phyloP scores from a whole-genome alignment of 2,888 invertebrate genomes.

The Oithona nana region DNA sequence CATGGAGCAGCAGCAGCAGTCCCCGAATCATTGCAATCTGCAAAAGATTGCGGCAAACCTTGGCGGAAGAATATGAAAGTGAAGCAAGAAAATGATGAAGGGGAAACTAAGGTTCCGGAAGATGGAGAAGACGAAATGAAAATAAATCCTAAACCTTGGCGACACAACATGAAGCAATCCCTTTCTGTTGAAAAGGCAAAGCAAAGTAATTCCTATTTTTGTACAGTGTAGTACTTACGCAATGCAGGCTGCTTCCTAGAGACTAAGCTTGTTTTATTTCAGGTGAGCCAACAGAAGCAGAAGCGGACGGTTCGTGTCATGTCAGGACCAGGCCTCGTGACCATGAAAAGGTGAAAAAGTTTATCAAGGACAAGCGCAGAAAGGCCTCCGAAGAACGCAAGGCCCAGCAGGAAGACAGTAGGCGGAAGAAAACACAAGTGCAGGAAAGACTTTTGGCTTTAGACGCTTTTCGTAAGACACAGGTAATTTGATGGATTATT shows the following conservation, averaged over 20 bases:
- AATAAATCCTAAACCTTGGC: not conserved
- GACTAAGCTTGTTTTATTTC: not conserved
- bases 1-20: too few relatives aligned
- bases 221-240: too few relatives aligned
- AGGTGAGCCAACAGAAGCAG: not conserved
- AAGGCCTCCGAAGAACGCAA: not conserved
- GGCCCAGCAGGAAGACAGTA: not conserved
- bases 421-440: not conserved
- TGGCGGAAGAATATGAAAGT: too few relatives aligned
- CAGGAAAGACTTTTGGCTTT: not conserved
- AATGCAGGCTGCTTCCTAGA: not conserved
- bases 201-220: not conserved
- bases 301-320: not conserved
- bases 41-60: too few relatives aligned
- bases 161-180: not conserved
- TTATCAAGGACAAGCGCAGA: not conserved
- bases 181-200: not conserved
- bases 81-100: too few relatives aligned
- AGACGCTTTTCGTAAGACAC: not conserved
- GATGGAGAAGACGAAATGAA: too few relatives aligned
- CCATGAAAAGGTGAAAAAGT: not conserved
- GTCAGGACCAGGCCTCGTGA: not conserved
- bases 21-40: too few relatives aligned
- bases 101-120: too few relatives aligned
- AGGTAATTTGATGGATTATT: too few relatives aligned